phyloP scores from a whole-genome alignment of 2,797 vertebrate species.

The Mus minutoides region DNA sequence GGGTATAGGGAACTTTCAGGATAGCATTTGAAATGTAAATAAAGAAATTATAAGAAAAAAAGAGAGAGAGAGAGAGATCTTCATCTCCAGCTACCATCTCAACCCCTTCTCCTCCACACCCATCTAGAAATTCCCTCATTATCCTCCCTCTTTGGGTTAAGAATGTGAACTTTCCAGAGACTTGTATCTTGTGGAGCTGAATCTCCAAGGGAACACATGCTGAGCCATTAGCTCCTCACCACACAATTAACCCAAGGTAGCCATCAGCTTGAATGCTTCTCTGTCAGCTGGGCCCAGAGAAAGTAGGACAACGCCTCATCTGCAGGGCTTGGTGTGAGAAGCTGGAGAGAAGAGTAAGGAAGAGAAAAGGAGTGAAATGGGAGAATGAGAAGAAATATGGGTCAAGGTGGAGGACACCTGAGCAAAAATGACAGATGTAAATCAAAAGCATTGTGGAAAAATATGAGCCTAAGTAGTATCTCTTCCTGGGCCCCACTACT shows the following conservation, averaged over 20 bases:
- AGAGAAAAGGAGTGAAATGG: background rate
- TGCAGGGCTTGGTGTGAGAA: background rate
- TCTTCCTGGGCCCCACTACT: background rate
- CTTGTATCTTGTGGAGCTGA: background rate
- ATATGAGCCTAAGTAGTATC: background rate
- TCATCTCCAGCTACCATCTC: background rate
- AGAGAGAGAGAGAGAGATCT: too few relatives aligned
- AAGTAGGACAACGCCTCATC: background rate
- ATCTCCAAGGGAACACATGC: background rate
- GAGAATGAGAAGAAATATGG: background rate
- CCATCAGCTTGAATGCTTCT: background rate
- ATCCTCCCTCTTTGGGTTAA: background rate
- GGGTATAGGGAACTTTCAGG: too few relatives aligned
- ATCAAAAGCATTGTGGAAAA: background rate
- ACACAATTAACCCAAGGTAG: constrained; percentile 19
- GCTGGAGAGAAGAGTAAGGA: background rate
- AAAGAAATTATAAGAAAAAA: too few relatives aligned
- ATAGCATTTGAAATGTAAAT: too few relatives aligned
- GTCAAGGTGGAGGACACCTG: background rate
- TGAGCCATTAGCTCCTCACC: background rate
- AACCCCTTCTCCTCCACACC: background rate
- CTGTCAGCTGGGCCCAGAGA: background rate
- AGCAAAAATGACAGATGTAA: background rate
- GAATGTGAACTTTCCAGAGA: background rate
- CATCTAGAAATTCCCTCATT: background rate